Conservation (phyloP, 2,888 invertebrate species). For the Scrobipalpa atriplicella region DNA sequence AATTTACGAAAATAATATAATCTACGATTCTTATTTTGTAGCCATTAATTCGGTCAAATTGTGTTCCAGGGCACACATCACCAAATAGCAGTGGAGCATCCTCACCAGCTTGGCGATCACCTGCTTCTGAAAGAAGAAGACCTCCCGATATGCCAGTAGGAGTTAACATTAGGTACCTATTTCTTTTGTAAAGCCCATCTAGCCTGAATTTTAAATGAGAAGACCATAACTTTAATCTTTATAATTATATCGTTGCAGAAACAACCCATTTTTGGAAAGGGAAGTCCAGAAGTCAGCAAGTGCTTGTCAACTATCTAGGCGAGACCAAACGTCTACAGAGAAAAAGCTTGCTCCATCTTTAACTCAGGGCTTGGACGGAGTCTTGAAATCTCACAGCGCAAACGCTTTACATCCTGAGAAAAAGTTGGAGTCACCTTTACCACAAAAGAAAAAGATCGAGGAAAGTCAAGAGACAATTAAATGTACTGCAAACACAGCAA, state of each 20-base stretch:
- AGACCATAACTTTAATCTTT: background rate
- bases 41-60: background rate
- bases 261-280: slow-evolving; percentile 78
- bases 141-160: slow-evolving; percentile 79
- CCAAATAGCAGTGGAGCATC: slow-evolving; percentile 84
- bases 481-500: slow-evolving; percentile 48
- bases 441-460: slow-evolving; percentile 47
- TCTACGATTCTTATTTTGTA: background rate
- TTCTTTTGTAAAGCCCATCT: slow-evolving; percentile 18
- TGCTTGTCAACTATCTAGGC: slow-evolving; percentile 76
- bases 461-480: slow-evolving; percentile 65
- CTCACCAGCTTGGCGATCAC: slow-evolving; percentile 87
- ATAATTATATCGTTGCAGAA: slow-evolving; percentile 49
- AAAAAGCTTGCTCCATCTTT: slow-evolving; percentile 57
- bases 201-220: background rate
- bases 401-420: slow-evolving; percentile 70
- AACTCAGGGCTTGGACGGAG: slow-evolving; percentile 57
- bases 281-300: slow-evolving; percentile 87
- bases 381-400: slow-evolving; percentile 74
- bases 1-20: background rate
- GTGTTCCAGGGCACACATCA: slow-evolving; percentile 63
- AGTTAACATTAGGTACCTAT: slow-evolving; percentile 69
- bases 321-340: slow-evolving; percentile 61
- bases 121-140: slow-evolving; percentile 82
- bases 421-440: slow-evolving; percentile 36